A percentile compares a stretch with the other conserved stretches of the same genome.
These are phyloP conservation scores for Myrmecobius fasciatus DNA, from an alignment of 2,113 vertebrate species.

Conservation along the genomic window DNA sequence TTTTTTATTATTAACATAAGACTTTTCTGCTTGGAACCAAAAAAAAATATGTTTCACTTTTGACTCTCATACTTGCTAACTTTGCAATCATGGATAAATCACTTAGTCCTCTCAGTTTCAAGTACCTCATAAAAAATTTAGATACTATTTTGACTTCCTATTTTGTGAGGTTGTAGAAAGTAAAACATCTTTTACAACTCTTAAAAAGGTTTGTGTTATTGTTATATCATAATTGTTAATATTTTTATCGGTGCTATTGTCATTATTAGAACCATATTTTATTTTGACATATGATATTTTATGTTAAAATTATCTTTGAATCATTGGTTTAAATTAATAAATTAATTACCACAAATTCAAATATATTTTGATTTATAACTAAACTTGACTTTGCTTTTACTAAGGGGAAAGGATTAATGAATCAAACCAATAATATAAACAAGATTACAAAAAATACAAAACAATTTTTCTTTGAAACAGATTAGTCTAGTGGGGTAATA, in stretches of 20 bases:
- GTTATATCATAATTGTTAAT: not conserved
- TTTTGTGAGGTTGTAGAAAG: not conserved
- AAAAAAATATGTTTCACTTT: not conserved
- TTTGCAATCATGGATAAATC: not conserved
- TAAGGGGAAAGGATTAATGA: not conserved
- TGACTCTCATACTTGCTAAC: not conserved
- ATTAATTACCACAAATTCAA: too few relatives aligned
- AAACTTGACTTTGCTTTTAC: not conserved
- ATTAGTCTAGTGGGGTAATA: not conserved
- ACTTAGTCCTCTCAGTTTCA: not conserved
- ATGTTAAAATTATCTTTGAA: not conserved
- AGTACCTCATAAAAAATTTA: not conserved
- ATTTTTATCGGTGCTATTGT: not conserved
- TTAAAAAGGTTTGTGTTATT: not conserved
- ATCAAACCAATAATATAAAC: not conserved
- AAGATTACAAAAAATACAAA: not conserved
- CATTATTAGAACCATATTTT: not conserved
- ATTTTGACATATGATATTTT: not conserved
- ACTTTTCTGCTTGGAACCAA: not conserved
- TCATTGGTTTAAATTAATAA: not conserved
- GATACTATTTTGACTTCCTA: not conserved
- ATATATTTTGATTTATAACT: not conserved
- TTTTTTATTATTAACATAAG: constrained; percentile 11
- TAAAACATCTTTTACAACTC: not conserved
- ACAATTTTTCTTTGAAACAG: not conserved